Conservation (phyloP, 2,888 invertebrate species). For the Coelinius sp. region DNA sequence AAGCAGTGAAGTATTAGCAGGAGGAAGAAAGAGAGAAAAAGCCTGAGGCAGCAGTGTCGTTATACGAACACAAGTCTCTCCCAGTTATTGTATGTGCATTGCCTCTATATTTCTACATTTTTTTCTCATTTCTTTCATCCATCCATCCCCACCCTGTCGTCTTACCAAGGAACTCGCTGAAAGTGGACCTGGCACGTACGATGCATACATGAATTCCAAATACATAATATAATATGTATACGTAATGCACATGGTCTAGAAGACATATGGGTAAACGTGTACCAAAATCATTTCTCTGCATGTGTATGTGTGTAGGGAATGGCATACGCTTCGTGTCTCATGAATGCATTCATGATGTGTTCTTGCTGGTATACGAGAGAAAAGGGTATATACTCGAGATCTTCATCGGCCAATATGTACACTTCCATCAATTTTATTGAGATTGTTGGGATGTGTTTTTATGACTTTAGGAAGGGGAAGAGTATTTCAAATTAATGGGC, state of each 20-base stretch:
- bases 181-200: slow-evolving; percentile 33
- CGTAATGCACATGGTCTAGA: not conserved
- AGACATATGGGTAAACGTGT: slow-evolving; percentile 9
- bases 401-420: slow-evolving; percentile 28
- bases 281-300: slow-evolving; percentile 18
- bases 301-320: slow-evolving; percentile 21
- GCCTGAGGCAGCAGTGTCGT: slow-evolving; percentile 19
- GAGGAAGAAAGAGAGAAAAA: not conserved
- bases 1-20: not conserved
- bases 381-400: slow-evolving; percentile 14
- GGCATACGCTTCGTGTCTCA: slow-evolving; percentile 30
- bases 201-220: slow-evolving; percentile 35
- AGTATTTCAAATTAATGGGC: too few relatives aligned
- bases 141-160: not conserved
- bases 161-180: not conserved
- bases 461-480: too few relatives aligned
- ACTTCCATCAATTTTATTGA: not conserved
- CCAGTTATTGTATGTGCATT: slow-evolving; percentile 11
- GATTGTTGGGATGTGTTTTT: not conserved
- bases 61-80: slow-evolving; percentile 24
- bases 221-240: slow-evolving; percentile 29
- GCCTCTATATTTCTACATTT: not conserved
- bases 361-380: not conserved
- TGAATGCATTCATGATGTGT: slow-evolving; percentile 37
- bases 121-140: not conserved